Evolutionary conservation across 2,113 vertebrate genomes (phyloP).

Genomic region (Hyla sarda): DNA sequence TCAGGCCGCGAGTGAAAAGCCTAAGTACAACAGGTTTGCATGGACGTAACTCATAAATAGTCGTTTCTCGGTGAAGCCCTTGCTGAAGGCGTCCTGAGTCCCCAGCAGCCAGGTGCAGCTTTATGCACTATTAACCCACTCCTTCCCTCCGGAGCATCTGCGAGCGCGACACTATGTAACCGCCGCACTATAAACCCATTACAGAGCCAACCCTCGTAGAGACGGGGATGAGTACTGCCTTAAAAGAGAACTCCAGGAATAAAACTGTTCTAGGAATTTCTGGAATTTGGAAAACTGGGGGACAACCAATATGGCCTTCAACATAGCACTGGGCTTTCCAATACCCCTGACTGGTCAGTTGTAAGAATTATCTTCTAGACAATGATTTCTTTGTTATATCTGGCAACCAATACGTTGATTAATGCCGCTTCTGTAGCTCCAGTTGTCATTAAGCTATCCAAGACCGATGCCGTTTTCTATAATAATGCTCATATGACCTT

Average conservation of each 20-base stretch:
- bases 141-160: conserved; percentile 10
- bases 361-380: too few species aligned
- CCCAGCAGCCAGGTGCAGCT: conserved; percentile 22
- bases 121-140: conserved; percentile 25
- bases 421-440: too few species aligned
- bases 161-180: neutral
- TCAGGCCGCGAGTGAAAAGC: neutral
- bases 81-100: neutral
- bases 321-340: neutral
- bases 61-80: conserved; percentile 1
- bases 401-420: too few species aligned
- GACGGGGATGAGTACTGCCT: neutral
- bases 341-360: neutral
- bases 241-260: conserved; percentile 6
- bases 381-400: too few species aligned
- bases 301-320: neutral
- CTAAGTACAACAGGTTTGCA: neutral
- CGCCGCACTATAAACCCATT: neutral
- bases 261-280: too few species aligned
- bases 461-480: too few species aligned
- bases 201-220: neutral
- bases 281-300: neutral
- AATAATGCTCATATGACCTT: too few species aligned
- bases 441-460: too few species aligned
- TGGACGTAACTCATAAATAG: neutral